phyloP scores from a whole-genome alignment of 1,140 invertebrate species.

The Drosophila sproati region DNA sequence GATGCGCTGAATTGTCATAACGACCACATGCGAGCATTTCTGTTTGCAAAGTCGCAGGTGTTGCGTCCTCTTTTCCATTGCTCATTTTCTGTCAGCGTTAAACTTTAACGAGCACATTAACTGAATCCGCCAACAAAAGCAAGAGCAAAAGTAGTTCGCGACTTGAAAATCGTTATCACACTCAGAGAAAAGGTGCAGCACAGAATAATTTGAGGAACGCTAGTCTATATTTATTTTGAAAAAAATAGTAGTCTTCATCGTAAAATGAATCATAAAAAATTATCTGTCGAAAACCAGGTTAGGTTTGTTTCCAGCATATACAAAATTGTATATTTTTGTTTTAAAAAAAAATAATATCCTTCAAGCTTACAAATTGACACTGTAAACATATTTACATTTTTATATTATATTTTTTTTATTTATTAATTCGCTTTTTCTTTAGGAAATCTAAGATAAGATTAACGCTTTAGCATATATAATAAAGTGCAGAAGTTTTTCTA shows the following conservation, averaged over 20 bases:
- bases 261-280: no score
- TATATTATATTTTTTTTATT: not conserved
- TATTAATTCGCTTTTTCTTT: not conserved
- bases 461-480: no score
- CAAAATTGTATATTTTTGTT: no score
- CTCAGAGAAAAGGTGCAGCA: not conserved
- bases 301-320: no score
- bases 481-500: no score
- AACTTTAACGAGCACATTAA: slow-evolving; percentile 83
- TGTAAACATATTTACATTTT: not conserved
- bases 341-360: no score
- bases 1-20: slow-evolving; percentile 75
- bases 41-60: slow-evolving; percentile 49
- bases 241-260: no score
- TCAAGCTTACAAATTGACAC: not conserved
- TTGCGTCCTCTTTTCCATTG: slow-evolving; percentile 45
- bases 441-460: not conserved
- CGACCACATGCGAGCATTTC: slow-evolving; percentile 76
- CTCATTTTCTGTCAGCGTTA: slow-evolving; percentile 78
- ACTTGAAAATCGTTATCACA: slow-evolving; percentile 43
- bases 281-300: no score
- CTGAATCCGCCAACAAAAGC: slow-evolving; percentile 9
- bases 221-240: no score
- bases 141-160: not conserved
- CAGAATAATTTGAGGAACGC: no score